phyloP scores from a whole-genome alignment of 2,113 vertebrate genomes.

The Sigmodon hispidus region DNA sequence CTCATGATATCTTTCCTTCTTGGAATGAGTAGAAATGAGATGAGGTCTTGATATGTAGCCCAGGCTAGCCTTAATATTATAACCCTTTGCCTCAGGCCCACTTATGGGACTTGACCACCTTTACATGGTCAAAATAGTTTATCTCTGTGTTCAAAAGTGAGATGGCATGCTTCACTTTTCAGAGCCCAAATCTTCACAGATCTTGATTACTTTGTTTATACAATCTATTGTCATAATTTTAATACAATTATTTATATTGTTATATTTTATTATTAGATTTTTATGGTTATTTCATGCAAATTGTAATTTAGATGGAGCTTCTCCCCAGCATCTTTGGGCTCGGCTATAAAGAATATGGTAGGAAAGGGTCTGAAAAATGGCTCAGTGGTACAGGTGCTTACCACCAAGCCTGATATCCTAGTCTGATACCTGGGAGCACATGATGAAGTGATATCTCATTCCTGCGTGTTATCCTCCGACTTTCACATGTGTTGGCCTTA shows the following conservation, averaged over 20 bases:
- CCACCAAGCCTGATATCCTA: not conserved
- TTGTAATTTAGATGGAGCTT: not conserved
- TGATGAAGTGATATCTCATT: not conserved
- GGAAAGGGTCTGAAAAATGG: not conserved
- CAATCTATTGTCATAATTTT: not conserved
- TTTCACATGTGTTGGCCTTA: not conserved
- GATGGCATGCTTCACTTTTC: not conserved
- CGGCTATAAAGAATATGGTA: not conserved
- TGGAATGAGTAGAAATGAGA: not conserved
- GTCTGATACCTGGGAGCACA: not conserved
- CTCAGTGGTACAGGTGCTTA: not conserved
- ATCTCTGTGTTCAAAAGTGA: no score
- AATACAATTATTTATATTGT: not conserved
- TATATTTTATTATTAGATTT: not conserved
- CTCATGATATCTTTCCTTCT: not conserved
- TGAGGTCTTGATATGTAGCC: not conserved
- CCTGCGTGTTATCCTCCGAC: not conserved
- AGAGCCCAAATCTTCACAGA: not conserved
- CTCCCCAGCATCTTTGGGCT: not conserved
- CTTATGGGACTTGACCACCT: not conserved
- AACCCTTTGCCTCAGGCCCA: not conserved
- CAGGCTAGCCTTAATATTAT: not conserved
- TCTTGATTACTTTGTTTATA: not conserved
- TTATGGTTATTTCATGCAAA: no score
- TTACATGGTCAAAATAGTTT: not conserved